Evolutionary conservation across 1,140 invertebrate genomes (phyloP), one percentile per base, ranked within the genome.

Genomic region (Anastrepha obliqua): DNA sequence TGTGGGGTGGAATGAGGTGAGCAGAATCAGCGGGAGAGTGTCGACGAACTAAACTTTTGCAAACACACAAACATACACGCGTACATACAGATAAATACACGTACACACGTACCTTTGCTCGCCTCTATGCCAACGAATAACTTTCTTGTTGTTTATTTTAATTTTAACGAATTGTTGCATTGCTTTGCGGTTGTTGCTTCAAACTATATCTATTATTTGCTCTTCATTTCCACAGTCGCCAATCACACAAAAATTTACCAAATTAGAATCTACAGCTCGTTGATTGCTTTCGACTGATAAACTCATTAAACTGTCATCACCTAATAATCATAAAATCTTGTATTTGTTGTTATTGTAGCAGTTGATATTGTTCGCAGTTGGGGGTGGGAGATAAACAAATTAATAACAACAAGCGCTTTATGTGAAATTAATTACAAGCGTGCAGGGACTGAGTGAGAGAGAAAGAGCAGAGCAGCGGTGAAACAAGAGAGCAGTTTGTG

Each of bases 261-360:
- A 74, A 8, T 74, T 47, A 17, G 9, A 17, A 17, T 42, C 42
- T 2, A 11, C 67, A 1, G 39, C 42, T 44, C 4, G 67, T 44
- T 47, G 67, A 74, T 74, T 74, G 39, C 44, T 29, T 74, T 74
- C 42, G 13, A 47, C 39, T 7, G 67, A 47, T 74, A 42, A 47
- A 74, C 39, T 74, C 42, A 74, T 74, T 74, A 47, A 74, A 47
- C 3, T 74, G 67, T 74, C 67, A 74, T 44, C 67, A 74, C 67
- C 67, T 74, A 42, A 17, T 74, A 74, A 74, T 74, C 67, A 74
- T 74, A 47, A 74, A 74, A 74, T 74, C 39, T 7, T 5, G 67
- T 74, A 9, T 47, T 74, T 74, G 42, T 74, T 74, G 64, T 20
- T 67, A 4, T 74, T 44, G 67, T 17, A 44, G 67, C 15, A 15